Evolutionary conservation across 30 jellyfish, hydroid and myxozoan species (phyloP).

Genomic region (Aurelia coerulea): DNA sequence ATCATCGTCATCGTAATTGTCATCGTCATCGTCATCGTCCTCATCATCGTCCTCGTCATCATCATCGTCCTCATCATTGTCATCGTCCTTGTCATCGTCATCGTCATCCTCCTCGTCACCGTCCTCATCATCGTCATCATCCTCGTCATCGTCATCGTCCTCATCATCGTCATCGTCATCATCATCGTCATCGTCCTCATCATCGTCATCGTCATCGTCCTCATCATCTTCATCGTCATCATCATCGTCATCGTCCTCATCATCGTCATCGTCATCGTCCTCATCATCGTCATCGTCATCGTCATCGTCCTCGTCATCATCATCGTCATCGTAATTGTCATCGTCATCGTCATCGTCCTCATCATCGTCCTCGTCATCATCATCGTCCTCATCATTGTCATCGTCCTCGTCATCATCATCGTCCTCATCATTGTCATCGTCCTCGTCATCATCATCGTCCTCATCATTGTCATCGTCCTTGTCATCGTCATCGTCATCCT

Average conservation of each 20-base stretch:
- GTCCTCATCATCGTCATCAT: not conserved
- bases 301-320: constrained; percentile 25
- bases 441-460: constrained; percentile 30
- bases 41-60: not conserved
- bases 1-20: constrained; percentile 19
- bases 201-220: not conserved
- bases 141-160: constrained; percentile 1
- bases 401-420: not conserved
- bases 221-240: constrained; percentile 2
- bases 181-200: not conserved
- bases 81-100: not conserved
- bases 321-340: constrained; percentile 3
- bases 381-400: no score
- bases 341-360: constrained; percentile 16
- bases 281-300: constrained; percentile 8
- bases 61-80: not conserved
- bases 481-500: constrained; percentile 8
- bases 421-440: constrained; percentile 16
- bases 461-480: constrained; percentile 11
- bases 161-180: not conserved
- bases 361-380: constrained; percentile 10
- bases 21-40: constrained; percentile 11
- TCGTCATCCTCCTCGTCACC: not conserved
- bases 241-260: not conserved
- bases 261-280: not conserved